Evolutionary conservation across 2,888 invertebrate species (phyloP), one percentile per base, ranked within the genome.

Genomic region (Nebria brevicollis): DNA sequence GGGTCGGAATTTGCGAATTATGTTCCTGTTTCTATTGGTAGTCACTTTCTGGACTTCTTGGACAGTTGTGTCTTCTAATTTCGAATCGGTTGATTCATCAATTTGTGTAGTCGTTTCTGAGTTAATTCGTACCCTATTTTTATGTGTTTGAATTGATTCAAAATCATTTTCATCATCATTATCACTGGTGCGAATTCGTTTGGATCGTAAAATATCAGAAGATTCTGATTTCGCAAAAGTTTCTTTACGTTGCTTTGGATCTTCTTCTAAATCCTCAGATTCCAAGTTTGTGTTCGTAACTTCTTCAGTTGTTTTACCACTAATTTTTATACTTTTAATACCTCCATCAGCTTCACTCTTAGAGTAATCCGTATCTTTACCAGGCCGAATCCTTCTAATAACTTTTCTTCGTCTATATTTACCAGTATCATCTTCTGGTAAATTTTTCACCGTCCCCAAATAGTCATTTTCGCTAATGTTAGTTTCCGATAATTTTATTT

Each of bases 401-500:
- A 83, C 72, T 75, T 83, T 83, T 34, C 83, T 66, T 10, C 83
- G 54, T n/a, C 77, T 76, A 13, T 26, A 34, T 77, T 81, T 77
- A 66, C 64, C 73, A 20, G 72, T 66, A 54, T 80, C 76, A 25
- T 80, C 70, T 77, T 77, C 81, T 11, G 81, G 77, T 66, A 76
- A 15, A 70, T 80, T 66, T 77, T 76, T 83, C 26, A 83, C 82
- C 43, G 83, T 84, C 54, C 85, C 88, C 4, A 88, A 83, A 72
- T 88, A 87, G 82, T 87, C 89, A 81, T 87, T 88, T 85, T 89
- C 89, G 78, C 88, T 85, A 42, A 89, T 89, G 82, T 88, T 89
- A 25, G 88, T 88, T 84, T 89, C 89, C 0, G 89, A 89, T 65
- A 89, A 84, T 84, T 89, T 89, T 77, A 89, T 89, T 82, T 89